Conservation (phyloP, 2,888 invertebrate species). For the Leucozona laternaria region DNA sequence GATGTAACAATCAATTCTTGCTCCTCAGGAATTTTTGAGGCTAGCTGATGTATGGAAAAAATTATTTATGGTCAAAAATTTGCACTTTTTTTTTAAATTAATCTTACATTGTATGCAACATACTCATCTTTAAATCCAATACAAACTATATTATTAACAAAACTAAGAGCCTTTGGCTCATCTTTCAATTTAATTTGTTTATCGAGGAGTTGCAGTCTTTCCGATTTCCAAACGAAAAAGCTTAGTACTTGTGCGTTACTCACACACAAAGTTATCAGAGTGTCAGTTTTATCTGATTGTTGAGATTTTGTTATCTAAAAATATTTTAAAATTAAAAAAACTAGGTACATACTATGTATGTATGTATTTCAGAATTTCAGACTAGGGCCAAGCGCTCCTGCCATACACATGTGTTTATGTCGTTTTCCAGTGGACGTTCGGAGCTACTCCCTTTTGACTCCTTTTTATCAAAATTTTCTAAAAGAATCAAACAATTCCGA, state of each 20-base stretch:
- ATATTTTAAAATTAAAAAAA: not conserved
- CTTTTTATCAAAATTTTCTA: no score
- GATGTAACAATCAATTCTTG: conserved; percentile 94
- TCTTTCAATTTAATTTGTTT: conserved; percentile 89
- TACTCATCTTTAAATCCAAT: conserved; percentile 94
- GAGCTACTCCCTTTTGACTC: no score
- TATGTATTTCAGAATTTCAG: no score
- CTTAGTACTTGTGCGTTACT: conserved; percentile 93
- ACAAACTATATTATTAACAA: conserved; percentile 93
- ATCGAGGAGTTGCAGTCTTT: conserved; percentile 87
- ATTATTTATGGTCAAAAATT: not conserved
- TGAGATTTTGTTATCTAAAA: conserved; percentile 83
- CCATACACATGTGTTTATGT: no score
- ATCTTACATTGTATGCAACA: conserved; percentile 88
- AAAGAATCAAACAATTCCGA: no score
- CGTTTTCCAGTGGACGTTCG: no score
- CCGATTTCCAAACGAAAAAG: conserved; percentile 94
- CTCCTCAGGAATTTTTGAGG: conserved; percentile 83
- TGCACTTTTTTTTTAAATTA: not conserved
- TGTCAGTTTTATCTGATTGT: conserved; percentile 91
- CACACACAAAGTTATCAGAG: conserved; percentile 93
- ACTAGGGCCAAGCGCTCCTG: no score
- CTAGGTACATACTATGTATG: no score
- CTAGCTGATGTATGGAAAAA: not conserved
- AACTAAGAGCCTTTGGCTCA: conserved; percentile 91